Base-by-base conservation (phyloP, 1,140 invertebrate species). In the Zaprionus inermis region DNA sequence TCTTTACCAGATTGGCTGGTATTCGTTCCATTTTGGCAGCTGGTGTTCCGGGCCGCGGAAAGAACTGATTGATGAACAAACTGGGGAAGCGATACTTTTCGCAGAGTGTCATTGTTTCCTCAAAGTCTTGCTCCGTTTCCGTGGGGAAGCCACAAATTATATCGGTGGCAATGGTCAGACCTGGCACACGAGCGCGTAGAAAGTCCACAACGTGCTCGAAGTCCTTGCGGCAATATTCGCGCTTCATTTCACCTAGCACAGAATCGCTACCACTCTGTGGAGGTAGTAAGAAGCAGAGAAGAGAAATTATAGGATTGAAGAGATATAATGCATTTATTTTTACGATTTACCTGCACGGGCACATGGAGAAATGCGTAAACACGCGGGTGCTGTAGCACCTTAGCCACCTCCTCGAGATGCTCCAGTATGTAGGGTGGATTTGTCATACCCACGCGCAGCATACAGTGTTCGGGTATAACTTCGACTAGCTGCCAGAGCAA, bases 91-190 rank as follows among this genome's bases (percentile, higher is more conserved):
- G 95, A 88, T 99, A 98, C 90, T 98, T 96, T 60, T 93, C 92
- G 82, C 98, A 98, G 0, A 99, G 93, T 4, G 93, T 92, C 94
- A 99, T 93, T 0, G 98, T 99, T 65, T 98, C 95, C 49, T 97
- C 94, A 93, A 99, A 99, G 93, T 99, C 97, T 72, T 94, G 91
- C 20, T 97, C 95, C 0, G 97, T 99, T 94, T 99, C 99, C 3
- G 97, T 99, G 0, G 99, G 99, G 93, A 99, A 99, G 0, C 98
- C 99, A 93, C 98, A 99, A 84, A 99, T 99, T 36, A 99, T 97
- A 92, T 99, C 99, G 0, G 99, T 99, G 0, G 98, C 98, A 81
- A 99, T 98, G 2, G 97, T 99, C 9, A 99, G 94, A 5, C 95
- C 83, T 0, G 89, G 78, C 75, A 93, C 98, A 95, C 94, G 95